Evolutionary conservation across 2,797 vertebrate genomes (phyloP), one percentile per base, ranked within the genome.

Genomic region (Tolypeutes matacus): DNA sequence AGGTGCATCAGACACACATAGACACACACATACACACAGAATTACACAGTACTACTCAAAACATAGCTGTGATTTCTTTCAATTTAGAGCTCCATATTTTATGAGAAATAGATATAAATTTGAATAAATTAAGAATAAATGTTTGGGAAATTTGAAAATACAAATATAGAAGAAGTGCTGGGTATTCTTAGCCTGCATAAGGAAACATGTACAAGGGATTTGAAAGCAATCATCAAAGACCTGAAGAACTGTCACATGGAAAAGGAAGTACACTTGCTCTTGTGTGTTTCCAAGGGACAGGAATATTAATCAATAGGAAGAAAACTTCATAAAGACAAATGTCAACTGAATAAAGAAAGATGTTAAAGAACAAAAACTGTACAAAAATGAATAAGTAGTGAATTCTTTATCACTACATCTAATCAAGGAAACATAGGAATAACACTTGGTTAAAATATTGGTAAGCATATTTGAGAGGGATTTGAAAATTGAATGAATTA

Each of bases 401-500:
- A 85, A 3, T 77, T 92, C 13, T 36, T 90, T 72, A 90, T 89
- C 64, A 42, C 21, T 9, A 42, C 46, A 93, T 95, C 56, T 75
- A 72, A 46, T 95, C 20, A 34, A 12, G 46, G 23, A 80, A 90
- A 95, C 92, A 81, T 62, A 84, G 31, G 69, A 82, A 78, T 92
- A 58, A 51, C 29, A 60, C 36, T 92, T 93, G 56, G 49, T 89
- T 90, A 89, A 87, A 76, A 90, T 75, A 70, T 46, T 11, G 87
- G 10, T 69, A 92, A 86, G 69, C 88, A 18, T 62, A 39, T 86
- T 17, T 93, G 88, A 94, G 75, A 93, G 53, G 21, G 20, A 60
- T 62, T 73, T 94, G 91, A 83, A 75, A 56, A 77, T 6, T 49
- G 80, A 86, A 89, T 95, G 94, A 89, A 95, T 95, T 94, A 94